These are phyloP conservation scores for Timandra comae DNA, from an alignment of 2,888 invertebrate genomes.

Conservation along the genomic window DNA sequence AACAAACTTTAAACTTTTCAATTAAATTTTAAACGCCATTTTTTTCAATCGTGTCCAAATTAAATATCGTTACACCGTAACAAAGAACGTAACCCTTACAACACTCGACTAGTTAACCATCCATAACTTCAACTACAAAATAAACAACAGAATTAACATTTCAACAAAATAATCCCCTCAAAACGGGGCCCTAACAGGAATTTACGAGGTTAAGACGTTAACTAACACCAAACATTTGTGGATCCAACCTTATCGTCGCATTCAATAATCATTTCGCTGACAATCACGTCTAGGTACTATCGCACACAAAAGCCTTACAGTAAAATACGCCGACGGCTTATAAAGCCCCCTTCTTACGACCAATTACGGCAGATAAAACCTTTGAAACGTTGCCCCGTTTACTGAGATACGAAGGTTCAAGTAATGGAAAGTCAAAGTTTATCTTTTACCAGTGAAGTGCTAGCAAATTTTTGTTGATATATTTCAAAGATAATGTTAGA, in stretches of 20 bases:
- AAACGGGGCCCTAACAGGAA: constrained; percentile 10
- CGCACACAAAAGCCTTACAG: constrained; percentile 38
- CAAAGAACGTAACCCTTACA: no score
- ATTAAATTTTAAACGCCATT: no score
- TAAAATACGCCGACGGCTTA: constrained; percentile 39
- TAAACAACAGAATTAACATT: not conserved
- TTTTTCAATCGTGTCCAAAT: no score
- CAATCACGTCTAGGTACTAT: constrained; percentile 37
- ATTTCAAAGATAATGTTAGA: constrained; percentile 11
- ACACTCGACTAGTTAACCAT: no score
- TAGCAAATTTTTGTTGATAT: constrained; percentile 32
- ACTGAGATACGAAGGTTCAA: constrained; percentile 26
- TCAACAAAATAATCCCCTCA: constrained; percentile 11
- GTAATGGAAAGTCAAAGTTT: constrained; percentile 32
- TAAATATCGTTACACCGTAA: no score
- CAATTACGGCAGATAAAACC: constrained; percentile 63
- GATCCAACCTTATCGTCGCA: constrained; percentile 31
- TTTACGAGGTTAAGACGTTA: constrained; percentile 8
- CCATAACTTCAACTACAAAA: not conserved
- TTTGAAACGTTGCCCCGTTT: constrained; percentile 42
- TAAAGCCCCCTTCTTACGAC: constrained; percentile 58
- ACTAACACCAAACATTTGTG: constrained; percentile 11
- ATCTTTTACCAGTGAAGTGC: constrained; percentile 26
- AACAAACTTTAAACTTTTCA: no score
- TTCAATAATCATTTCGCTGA: constrained; percentile 43